Conservation (phyloP, 2,797 vertebrate genomes). For the Dicrostonyx torquatus region DNA sequence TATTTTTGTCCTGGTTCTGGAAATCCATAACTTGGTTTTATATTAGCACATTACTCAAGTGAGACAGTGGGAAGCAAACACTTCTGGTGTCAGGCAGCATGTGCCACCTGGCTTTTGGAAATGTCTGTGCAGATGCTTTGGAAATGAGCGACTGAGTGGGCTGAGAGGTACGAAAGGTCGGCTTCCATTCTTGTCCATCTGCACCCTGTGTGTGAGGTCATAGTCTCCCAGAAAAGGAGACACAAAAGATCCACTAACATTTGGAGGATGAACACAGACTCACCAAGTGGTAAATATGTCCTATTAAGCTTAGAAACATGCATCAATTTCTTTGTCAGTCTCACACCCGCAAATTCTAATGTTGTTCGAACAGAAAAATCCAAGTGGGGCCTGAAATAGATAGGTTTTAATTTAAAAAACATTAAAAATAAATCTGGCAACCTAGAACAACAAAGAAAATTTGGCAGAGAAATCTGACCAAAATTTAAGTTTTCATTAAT, state of each 20-base stretch:
- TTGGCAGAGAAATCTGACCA: neutral
- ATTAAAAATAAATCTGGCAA: neutral
- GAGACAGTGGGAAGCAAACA: constrained; percentile 65
- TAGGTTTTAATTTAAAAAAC: constrained; percentile 67
- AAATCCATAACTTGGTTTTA: constrained; percentile 74
- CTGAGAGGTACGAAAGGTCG: neutral
- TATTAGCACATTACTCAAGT: constrained; percentile 77
- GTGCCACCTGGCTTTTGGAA: constrained; percentile 64
- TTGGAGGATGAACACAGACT: constrained; percentile 44
- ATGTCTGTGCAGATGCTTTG: neutral
- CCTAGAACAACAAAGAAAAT: constrained; percentile 26
- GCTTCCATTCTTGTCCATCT: constrained; percentile 2
- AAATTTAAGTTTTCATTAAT: neutral
- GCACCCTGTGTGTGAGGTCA: neutral
- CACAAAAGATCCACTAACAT: neutral
- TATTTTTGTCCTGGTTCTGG: constrained; percentile 63
- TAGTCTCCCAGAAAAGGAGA: neutral
- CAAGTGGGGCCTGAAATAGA: constrained; percentile 37
- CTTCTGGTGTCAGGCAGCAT: neutral
- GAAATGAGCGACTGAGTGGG: constrained; percentile 43
- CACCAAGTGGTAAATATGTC: constrained; percentile 63
- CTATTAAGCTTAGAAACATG: constrained; percentile 17
- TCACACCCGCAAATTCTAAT: constrained; percentile 3
- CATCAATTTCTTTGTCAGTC: constrained; percentile 13
- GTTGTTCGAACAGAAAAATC: neutral